These are phyloP conservation scores for Platycercus adscitus DNA, from an alignment of 2,113 vertebrate species.

Conservation along the genomic window DNA sequence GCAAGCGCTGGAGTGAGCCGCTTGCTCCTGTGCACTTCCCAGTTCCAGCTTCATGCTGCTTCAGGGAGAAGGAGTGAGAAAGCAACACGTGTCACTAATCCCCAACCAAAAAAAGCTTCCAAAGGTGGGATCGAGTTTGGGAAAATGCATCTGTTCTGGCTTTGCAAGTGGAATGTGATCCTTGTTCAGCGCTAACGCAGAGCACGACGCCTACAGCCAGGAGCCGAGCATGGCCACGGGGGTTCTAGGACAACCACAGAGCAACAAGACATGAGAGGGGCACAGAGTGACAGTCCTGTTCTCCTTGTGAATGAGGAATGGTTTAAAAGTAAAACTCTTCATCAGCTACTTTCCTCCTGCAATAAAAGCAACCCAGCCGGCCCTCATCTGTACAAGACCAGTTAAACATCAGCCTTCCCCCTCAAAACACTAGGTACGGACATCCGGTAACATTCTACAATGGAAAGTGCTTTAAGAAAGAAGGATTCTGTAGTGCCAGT, in stretches of 20 bases:
- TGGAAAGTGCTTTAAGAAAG: conserved; percentile 81
- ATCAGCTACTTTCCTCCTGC: conserved; percentile 68
- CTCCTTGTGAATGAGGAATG: conserved; percentile 64
- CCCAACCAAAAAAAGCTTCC: not conserved
- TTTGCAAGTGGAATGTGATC: conserved; percentile 66
- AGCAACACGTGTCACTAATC: not conserved
- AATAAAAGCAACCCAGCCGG: conserved; percentile 63
- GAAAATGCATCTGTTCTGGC: conserved; percentile 55
- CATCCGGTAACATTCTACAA: conserved; percentile 78
- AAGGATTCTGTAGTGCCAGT: conserved; percentile 82
- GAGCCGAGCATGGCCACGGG: conserved; percentile 26
- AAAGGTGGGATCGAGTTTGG: conserved; percentile 1
- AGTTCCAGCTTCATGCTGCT: conserved; percentile 48
- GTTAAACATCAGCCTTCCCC: conserved; percentile 70
- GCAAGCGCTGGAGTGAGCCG: not conserved
- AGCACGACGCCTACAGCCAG: conserved; percentile 40
- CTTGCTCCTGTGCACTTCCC: not conserved
- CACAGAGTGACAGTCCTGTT: conserved; percentile 65
- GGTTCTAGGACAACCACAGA: conserved; percentile 64
- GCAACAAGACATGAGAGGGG: conserved; percentile 48
- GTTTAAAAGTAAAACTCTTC: conserved; percentile 71
- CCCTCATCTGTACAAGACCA: conserved; percentile 50
- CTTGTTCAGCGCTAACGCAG: conserved; percentile 11
- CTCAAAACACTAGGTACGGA: conserved; percentile 75
- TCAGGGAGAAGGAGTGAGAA: conserved; percentile 39